Evolutionary conservation across 2,888 invertebrate genomes (phyloP).

Genomic region (Tetanocera ferruginea): DNA sequence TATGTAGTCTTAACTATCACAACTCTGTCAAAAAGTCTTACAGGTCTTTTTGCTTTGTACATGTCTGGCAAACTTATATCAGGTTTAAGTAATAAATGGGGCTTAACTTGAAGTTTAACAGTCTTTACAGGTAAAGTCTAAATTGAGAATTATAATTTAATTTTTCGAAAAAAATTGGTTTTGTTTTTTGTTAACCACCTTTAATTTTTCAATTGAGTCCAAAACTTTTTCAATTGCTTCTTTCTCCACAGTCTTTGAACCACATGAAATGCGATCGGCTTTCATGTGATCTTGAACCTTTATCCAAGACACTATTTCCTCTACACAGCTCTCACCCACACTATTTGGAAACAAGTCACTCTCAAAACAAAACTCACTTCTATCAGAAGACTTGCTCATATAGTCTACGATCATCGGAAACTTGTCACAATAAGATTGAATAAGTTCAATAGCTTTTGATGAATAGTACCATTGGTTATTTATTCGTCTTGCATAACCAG

Average conservation of each 20-base stretch:
- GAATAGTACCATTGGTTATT: constrained; percentile 87
- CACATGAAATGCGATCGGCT: constrained; percentile 77
- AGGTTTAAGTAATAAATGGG: constrained; percentile 77
- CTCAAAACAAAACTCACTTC: constrained; percentile 76
- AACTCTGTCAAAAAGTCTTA: constrained; percentile 84
- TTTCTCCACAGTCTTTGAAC: constrained; percentile 79
- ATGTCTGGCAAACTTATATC: constrained; percentile 72
- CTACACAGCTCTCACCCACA: constrained; percentile 64
- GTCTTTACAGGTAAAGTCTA: constrained; percentile 69
- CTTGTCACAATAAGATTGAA: constrained; percentile 78
- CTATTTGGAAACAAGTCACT: constrained; percentile 77
- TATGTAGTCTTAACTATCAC: constrained; percentile 82
- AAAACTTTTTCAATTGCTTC: constrained; percentile 72
- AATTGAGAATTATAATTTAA: constrained; percentile 42
- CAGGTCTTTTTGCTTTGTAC: constrained; percentile 53
- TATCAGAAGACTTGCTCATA: constrained; percentile 68
- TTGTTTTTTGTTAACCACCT: constrained; percentile 59
- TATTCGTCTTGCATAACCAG: constrained; percentile 85
- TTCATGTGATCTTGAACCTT: constrained; percentile 77
- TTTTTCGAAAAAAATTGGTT: constrained; percentile 45
- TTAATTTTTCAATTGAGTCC: constrained; percentile 65
- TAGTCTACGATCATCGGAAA: constrained; percentile 82
- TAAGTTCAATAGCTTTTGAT: constrained; percentile 77
- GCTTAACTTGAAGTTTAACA: constrained; percentile 83
- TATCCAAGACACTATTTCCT: constrained; percentile 78